A percentile compares a stretch with the other conserved stretches of the same genome.
phyloP scores from a whole-genome alignment of 1,140 invertebrate genomes.

The Lepidurus couesii region DNA sequence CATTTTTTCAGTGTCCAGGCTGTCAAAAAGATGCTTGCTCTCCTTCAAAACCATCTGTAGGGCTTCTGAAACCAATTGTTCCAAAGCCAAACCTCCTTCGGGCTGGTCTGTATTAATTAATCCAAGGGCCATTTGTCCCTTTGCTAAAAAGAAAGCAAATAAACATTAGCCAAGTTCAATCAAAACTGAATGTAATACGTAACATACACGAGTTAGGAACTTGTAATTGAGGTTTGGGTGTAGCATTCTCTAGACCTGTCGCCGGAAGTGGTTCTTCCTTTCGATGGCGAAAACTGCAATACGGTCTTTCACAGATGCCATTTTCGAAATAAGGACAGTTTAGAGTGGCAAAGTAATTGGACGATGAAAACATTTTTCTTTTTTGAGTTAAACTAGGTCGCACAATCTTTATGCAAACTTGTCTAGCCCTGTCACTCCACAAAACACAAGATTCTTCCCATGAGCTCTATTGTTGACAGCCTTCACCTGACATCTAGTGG shows the following conservation, averaged over 20 bases:
- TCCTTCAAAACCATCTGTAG: slow-evolving; percentile 48
- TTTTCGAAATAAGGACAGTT: slow-evolving; percentile 75
- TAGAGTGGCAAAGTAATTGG: slow-evolving; percentile 74
- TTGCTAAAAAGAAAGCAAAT: not conserved
- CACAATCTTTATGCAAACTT: not conserved
- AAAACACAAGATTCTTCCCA: not conserved
- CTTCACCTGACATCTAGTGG: not conserved
- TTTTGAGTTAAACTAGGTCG: not conserved
- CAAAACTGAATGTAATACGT: slow-evolving; percentile 7
- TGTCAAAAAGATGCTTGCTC: slow-evolving; percentile 43
- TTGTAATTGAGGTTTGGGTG: not conserved
- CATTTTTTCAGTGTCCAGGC: slow-evolving; percentile 42
- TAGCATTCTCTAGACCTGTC: slow-evolving; percentile 25
- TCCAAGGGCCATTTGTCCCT: not conserved
- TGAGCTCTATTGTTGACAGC: slow-evolving; percentile 3
- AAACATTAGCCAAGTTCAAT: slow-evolving; percentile 9
- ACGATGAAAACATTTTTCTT: slow-evolving; percentile 69
- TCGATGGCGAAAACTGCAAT: slow-evolving; percentile 81
- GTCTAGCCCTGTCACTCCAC: not conserved
- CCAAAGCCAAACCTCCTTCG: slow-evolving; percentile 40
- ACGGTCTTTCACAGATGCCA: slow-evolving; percentile 71
- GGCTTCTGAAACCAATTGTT: slow-evolving; percentile 50
- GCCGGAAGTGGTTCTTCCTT: slow-evolving; percentile 50
- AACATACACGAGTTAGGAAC: slow-evolving; percentile 13
- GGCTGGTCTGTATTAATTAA: slow-evolving; percentile 5